Percentiles rank a stretch among this genome's conserved stretches.
Evolutionary conservation across 2,113 vertebrate species (phyloP).

Genomic region (Neogobius melanostomus): DNA sequence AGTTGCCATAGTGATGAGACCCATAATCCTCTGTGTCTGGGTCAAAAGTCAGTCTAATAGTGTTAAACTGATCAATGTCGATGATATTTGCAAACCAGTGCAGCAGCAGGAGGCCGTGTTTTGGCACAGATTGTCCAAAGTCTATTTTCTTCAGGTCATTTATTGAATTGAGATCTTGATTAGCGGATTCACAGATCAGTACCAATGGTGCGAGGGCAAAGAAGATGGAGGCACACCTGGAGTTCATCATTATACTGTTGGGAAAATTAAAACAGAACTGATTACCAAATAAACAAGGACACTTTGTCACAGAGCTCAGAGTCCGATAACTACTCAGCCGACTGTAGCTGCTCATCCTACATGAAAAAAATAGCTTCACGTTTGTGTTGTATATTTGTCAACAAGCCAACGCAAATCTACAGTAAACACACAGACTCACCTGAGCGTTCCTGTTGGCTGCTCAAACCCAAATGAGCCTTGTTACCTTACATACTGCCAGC

Average conservation of each 20-base stretch:
- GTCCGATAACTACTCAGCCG: too few relatives aligned
- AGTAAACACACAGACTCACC: neutral
- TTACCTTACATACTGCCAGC: neutral
- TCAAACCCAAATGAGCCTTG: neutral
- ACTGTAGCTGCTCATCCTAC: neutral
- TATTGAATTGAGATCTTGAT: constrained; percentile 37
- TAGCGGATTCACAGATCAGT: constrained; percentile 30
- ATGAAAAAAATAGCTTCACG: neutral
- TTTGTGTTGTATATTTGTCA: neutral
- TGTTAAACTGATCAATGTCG: constrained; percentile 18
- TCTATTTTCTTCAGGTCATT: constrained; percentile 48
- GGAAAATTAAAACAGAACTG: too few relatives aligned
- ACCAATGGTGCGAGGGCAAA: too few relatives aligned
- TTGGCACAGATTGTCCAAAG: constrained; percentile 44
- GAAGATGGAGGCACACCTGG: too few relatives aligned
- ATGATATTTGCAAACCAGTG: constrained; percentile 64
- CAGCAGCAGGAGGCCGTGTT: constrained; percentile 59
- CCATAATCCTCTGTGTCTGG: constrained; percentile 45
- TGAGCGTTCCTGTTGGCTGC: neutral
- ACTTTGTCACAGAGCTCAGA: too few relatives aligned
- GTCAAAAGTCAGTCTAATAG: constrained; percentile 51
- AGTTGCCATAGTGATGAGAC: constrained; percentile 63
- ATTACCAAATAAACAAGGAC: too few relatives aligned
- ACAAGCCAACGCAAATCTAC: neutral
- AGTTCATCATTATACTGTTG: too few relatives aligned